Base-by-base conservation (phyloP, 2,113 vertebrate species). In the Mesoclemmys tuberculata region DNA sequence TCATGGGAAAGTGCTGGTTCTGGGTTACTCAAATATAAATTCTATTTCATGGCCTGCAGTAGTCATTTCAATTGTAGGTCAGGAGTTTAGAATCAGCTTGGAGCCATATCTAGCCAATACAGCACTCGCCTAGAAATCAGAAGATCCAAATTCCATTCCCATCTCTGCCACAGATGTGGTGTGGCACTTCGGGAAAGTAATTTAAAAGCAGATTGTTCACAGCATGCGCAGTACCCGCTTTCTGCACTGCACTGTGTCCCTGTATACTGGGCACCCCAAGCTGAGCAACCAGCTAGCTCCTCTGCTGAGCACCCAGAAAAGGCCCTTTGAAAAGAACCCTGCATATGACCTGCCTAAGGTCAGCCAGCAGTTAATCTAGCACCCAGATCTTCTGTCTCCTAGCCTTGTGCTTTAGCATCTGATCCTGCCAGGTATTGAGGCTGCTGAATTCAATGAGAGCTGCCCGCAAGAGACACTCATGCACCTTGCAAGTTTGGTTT, bases 31-130 rank as follows among this genome's bases (percentile, higher is more conserved):
- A 75, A 14, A 44, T 75, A 13, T 27, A 29, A 46, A 77, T 29
- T 24, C 38, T 41, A 46, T 44, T 46, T 46, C 41, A 3, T 80
- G 3, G 8, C 4, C 1, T 26, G 3, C 49, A 6, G 0, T 9
- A 83, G 77, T 83, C 80, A 54, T 11, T 13, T 38, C 26, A 31
- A 13, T 41, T 14, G 41, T 27, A 35, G 77, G 46, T 49, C 46
- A 48, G 29, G 44, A 27, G 44, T 31, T 48, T 27, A 68, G 35
- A n/a, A 8, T 35, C 64, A n/a, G 19, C n/a, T 19, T 14, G 13
- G 26, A 27, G 18, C 87, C 51, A 11, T 0, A 1, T 48, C 80
- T 48, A 78, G 51, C n/a, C 87, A 10, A 0, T 24, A 26, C 24
- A 55, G 19, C 10, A 38, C 0, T 10, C 10, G 24, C 5, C 7